Base-by-base conservation (phyloP, 2,888 invertebrate genomes). In the Onthophagus sagittarius region DNA sequence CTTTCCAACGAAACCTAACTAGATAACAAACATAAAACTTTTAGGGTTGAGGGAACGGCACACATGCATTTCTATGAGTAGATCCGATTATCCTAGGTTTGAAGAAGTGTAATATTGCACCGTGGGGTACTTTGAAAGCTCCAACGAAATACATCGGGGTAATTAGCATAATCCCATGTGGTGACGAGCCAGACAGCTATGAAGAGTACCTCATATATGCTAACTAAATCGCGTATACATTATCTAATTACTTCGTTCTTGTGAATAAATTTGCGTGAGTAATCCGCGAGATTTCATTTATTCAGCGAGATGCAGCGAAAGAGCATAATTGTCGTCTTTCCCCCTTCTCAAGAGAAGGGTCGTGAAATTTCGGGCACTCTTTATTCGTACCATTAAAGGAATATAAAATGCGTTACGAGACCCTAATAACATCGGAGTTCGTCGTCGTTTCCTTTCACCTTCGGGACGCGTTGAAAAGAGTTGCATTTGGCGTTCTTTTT, bases 1-100 rank as follows among this genome's bases (percentile, higher is more conserved):
- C 73, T 76, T 67, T 67, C 31, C n/a, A 67, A 67, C 23, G 23
- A 67, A 67, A 67, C 32, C 23, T 23, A 32, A 67, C 67, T 67
- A 23, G n/a, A 67, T 15, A 67, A 32, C 67, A 67, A 67, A 67
- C 32, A 67, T 9, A 64, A 15, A 15, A 15, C 11, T 23, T 13
- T 15, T 23, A 64, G 64, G 64, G 64, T 64, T 64, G 23, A 23
- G 23, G 23, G 23, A 23, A 23, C 23, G 23, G 23, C 3, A 23
- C 23, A 23, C 23, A 23, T 23, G 39, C 4, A 9, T 2, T 53
- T 53, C 7, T 53, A 53, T 53, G 9, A 53, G 39, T 23, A 23
- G 39, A 11, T 53, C 39, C 39, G 23, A 23, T 23, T 23, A 23
- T 23, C 23, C 23, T 23, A 62, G 13, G 13, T 63, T 63, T 63